Evolutionary conservation across 2,797 vertebrate species (phyloP).

Genomic region (Melanogrammus aeglefinus): DNA sequence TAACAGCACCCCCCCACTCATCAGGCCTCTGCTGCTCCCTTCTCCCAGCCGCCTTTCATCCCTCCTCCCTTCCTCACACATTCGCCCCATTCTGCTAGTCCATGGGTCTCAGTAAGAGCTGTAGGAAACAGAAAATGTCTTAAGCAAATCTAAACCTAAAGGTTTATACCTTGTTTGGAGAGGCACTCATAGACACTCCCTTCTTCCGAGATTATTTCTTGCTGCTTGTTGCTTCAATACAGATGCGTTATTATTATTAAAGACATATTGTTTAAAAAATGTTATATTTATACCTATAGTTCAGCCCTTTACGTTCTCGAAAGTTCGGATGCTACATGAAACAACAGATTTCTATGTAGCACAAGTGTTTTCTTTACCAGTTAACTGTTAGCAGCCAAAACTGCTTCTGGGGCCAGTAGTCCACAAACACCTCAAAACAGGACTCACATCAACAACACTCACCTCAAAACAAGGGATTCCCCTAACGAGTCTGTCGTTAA

Average conservation of each 20-base stretch:
- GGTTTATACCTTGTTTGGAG: neutral
- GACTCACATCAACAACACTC: neutral
- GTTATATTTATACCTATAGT: neutral
- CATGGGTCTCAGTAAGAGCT: slow-evolving; percentile 14
- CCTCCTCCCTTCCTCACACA: neutral
- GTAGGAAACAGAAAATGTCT: slow-evolving; percentile 14
- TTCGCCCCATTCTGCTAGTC: slow-evolving; percentile 19
- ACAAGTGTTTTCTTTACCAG: neutral
- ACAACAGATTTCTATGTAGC: neutral
- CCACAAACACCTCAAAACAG: neutral
- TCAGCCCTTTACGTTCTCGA: neutral
- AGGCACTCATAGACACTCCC: neutral
- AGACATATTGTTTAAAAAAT: neutral
- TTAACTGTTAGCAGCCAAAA: neutral
- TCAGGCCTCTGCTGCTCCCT: slow-evolving; percentile 16
- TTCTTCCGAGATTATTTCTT: neutral
- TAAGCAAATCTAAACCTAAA: neutral
- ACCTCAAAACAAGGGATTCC: neutral
- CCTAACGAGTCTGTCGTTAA: neutral
- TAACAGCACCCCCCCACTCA: slow-evolving; percentile 36
- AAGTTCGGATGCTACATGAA: neutral
- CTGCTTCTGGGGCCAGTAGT: neutral
- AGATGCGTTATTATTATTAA: neutral
- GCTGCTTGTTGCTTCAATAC: neutral
- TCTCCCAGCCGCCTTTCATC: slow-evolving; percentile 10